Evolutionary conservation across 2,797 vertebrate species (phyloP), one percentile per base, ranked within the genome.

Genomic region (Coranthus polyacanthus): DNA sequence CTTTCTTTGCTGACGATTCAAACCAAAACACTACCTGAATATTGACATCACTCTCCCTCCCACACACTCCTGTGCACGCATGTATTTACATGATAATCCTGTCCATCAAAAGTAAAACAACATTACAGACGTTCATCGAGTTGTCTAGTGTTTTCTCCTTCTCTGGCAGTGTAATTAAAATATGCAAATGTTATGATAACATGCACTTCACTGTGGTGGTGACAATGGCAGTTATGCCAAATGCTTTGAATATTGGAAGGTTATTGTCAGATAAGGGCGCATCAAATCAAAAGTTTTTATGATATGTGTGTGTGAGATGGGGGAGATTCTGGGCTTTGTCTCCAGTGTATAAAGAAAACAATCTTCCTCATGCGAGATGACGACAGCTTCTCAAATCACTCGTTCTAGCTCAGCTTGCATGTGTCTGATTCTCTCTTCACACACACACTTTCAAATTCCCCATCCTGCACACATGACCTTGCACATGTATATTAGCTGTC

Each of bases 161-260:
- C 43, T 61, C 2, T 41, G 58, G 72, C 72, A 72, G 69, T 32
- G 36, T 85, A 90, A 92, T 92, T 89, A 87, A 90, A 91, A 91
- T 88, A 89, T 91, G 89, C 79, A 88, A 91, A 92, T 87, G n/a
- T 57, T 15, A 75, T 46, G 72, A 88, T 81, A 76, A 88, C 85
- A 74, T 57, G 54, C 18, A 67, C 79, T 83, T 90, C 61, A 73
- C 68, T 62, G 49, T 42, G 54, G 49, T 42, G 54, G 44, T 38
- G 76, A 87, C 67, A 70, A 53, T 45, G 71, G 60, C 72, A 51
- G 79, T 68, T 76, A 41, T 64, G 79, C 59, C 44, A 43, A 79
- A 75, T 47, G 56, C 56, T 60, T 60, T 38, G 76, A 57, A 53
- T 68, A 57, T 53, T 72, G 66, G 57, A 82, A 67, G 78, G 72